phyloP scores from a whole-genome alignment of 2,113 vertebrate genomes.

The Cyanoramphus novaezelandiae region DNA sequence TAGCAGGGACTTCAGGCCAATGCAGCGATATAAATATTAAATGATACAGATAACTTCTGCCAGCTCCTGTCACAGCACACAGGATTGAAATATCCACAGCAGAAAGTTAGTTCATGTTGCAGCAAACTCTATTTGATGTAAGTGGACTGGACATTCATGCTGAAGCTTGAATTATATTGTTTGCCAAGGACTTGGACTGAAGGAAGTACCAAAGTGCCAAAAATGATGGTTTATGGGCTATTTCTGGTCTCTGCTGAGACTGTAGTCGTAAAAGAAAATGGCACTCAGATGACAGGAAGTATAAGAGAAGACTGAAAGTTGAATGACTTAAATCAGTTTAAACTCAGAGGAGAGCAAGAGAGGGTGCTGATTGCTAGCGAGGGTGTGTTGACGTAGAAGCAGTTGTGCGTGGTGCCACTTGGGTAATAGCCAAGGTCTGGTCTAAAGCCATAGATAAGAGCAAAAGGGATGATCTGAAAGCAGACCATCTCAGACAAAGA shows the following conservation, averaged over 20 bases:
- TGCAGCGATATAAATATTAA: background rate
- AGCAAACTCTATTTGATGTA: background rate
- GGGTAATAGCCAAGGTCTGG: background rate
- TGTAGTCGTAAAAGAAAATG: background rate
- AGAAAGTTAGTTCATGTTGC: background rate
- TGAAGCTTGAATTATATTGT: background rate
- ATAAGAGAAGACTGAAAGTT: background rate
- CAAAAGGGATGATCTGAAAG: background rate
- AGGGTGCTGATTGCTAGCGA: background rate
- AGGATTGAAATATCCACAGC: background rate
- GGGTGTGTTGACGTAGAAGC: background rate
- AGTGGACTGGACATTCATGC: background rate
- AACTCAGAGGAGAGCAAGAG: background rate
- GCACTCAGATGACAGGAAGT: background rate
- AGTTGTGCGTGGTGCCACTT: background rate
- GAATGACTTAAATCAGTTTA: background rate
- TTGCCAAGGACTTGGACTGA: background rate
- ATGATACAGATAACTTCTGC: background rate
- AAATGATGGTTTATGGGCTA: background rate
- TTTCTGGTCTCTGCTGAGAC: background rate
- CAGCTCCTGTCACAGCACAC: background rate
- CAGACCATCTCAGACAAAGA: background rate
- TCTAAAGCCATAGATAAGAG: background rate
- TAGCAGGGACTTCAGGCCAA: background rate
- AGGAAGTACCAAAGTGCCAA: background rate